Base-by-base conservation (phyloP, 2,888 invertebrate species). In the Brenthis daphne region DNA sequence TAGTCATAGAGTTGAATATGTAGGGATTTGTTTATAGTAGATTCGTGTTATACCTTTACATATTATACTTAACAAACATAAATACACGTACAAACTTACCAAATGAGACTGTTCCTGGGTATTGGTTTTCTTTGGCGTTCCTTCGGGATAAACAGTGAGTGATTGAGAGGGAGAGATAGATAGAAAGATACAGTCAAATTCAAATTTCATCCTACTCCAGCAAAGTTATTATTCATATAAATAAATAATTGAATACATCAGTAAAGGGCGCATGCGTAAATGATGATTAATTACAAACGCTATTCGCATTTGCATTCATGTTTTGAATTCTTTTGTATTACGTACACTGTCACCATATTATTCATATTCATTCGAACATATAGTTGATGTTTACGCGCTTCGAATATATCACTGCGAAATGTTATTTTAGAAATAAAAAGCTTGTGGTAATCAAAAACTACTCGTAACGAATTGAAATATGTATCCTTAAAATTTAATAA, bases 261-360 rank as follows among this genome's bases (percentile, higher is more conserved):
- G 37, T 8, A 43, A 43, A 43, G 37, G 37, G 51, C 51, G 51
- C 16, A 63, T 63, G 16, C 20, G 8, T 53, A 43, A 16, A 54
- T n/a, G 14, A 53, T 53, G 53, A 53, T 53, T 63, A 63, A 53
- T 63, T 63, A 63, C 16, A 63, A 53, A 53, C 51, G 33, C 51
- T 13, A 63, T 63, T 63, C 51, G 51, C 61, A 60, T 60, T 48
- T 11, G 24, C 48, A 60, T 60, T 60, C 48, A n/a, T 48, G 50
- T 60, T 60, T 33, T 60, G 16, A 60, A 60, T 60, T 60, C 60
- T 60, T 60, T 60, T 60, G 60, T 60, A 50, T 48, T 60, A 48
- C 48, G 24, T 29, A 24, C 58, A 29, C 58, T 47, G 24, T 43
- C 24, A 20, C 47, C 47, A 24, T 47, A 60, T 12, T 48, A 60